Conservation (phyloP, 2,888 invertebrate species). For the Vanessa cardui region DNA sequence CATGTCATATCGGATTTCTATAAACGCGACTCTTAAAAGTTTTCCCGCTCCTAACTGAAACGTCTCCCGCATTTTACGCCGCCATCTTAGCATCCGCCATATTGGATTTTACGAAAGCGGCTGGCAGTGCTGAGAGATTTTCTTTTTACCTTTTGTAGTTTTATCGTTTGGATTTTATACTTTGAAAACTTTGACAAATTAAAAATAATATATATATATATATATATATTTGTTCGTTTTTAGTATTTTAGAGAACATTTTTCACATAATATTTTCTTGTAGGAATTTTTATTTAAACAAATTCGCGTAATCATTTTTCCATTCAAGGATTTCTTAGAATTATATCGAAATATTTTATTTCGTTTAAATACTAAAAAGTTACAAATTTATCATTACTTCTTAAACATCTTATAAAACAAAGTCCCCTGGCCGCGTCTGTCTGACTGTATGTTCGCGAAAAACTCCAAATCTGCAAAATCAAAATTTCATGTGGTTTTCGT, state of each 20-base stretch:
- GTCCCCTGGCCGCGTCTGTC: too few relatives aligned
- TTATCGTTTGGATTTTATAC: not conserved
- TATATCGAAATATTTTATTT: not conserved
- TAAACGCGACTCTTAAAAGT: slow-evolving; percentile 14
- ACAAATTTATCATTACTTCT: too few relatives aligned
- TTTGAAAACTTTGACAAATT: not conserved
- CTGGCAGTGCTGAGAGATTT: slow-evolving; percentile 20
- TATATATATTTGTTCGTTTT: not conserved
- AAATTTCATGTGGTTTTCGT: too few relatives aligned
- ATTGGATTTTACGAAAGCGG: slow-evolving; percentile 29
- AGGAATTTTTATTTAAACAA: too few relatives aligned
- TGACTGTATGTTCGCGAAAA: too few relatives aligned
- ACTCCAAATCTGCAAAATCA: too few relatives aligned
- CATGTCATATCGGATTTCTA: slow-evolving; percentile 24
- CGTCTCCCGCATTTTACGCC: slow-evolving; percentile 23
- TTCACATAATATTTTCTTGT: too few relatives aligned
- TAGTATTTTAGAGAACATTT: not conserved
- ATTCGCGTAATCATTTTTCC: too few relatives aligned
- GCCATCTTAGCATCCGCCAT: slow-evolving; percentile 25
- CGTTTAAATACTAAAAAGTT: not conserved
- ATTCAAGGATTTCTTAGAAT: too few relatives aligned
- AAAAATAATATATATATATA: too few relatives aligned
- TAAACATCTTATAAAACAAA: too few relatives aligned
- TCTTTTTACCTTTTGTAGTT: slow-evolving; percentile 25
- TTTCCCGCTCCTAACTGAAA: slow-evolving; percentile 23